Base-by-base conservation (phyloP, 2,888 invertebrate genomes). In the Bellardia bayeri region DNA sequence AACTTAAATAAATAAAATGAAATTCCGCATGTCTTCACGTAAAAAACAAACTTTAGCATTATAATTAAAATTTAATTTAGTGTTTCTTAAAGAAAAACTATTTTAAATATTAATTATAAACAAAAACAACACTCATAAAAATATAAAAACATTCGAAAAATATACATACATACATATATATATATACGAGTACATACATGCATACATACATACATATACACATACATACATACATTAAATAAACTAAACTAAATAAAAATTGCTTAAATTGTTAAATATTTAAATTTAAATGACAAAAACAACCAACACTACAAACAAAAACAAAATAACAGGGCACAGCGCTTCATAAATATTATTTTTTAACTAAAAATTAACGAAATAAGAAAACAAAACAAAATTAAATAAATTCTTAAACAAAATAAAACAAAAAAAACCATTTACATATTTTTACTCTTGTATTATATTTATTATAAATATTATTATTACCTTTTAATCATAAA, bases 321-420 rank as follows among this genome's bases (percentile, higher is more conserved):
- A n/a, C 80, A 86, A 84, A 85, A 74, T 71, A 88, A 88, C 85
- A 80, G 89, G 89, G 89, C 89, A 89, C 89, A 89, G 88, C 89
- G 87, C 87, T 87, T 87, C 82, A 85, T 87, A 76, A 85, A 69
- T 71, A 76, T 86, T 68, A 82, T 84, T 81, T 86, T 74, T 82
- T 78, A 80, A 64, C n/a, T 11, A 37, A 64, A 40, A 68, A 56
- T 16, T 16, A n/a, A 69, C 4, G 0, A 5, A 37, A 37, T 1
- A 37, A 45, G 9, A 13, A 45, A 45, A 45, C 3, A 69, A 54
- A 63, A 76, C 16, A 68, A 64, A 54, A 61, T 23, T 8, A 37
- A 45, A 63, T 54, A 56, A 68, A 58, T 66, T 58, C 66, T 74
- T 83, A 9, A 76, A 30, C 13, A 66, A 80, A 81, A 23, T 23